Base-by-base conservation (phyloP, 2,888 invertebrate genomes). In the Ophraella communa region DNA sequence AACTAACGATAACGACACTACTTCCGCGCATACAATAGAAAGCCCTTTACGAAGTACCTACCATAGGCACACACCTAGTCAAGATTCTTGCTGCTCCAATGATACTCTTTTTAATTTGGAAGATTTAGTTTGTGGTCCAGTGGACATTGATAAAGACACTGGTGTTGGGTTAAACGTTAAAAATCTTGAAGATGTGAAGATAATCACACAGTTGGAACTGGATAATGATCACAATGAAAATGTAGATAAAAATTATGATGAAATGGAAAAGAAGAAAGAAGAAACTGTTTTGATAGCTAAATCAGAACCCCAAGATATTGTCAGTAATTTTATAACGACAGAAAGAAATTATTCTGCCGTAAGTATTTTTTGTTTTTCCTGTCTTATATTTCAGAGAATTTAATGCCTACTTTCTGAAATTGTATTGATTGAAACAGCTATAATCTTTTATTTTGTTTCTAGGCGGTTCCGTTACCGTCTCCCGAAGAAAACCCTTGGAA, bases 81-180 rank as follows among this genome's bases (percentile, higher is more conserved):
- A 87, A 70, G 87, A 87, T 74, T 88, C 87, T 2, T 88, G 87
- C 84, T 88, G 88, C 78, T 88, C 88, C 21, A 88, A 88, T 76
- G 88, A 88, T 71, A 88, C 88, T 0, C 78, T 88, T 2, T 88
- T 88, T 77, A 88, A 88, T 73, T 84, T 88, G 30, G 88, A 88
- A 74, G 88, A 88, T 68, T 71, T 82, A 51, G 78, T 77, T 21
- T 76, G 67, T 64, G 77, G 64, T 20, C 68, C 71, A 11, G 71
- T 67, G 51, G 76, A 76, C 55, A 58, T 49, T 18, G 77, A 77
- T 49, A 71, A 70, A 33, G 70, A 69, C 39, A 57, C 60, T 14
- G 61, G 64, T 14, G 42, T 30, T 52, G 10, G 51, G 33, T 42
- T 51, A 24, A 60, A 65, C 56, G 30, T 52, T 33, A 53, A 44